Evolutionary conservation across 2,113 vertebrate species (phyloP).

Genomic region (Phylloscopus trochilus): DNA sequence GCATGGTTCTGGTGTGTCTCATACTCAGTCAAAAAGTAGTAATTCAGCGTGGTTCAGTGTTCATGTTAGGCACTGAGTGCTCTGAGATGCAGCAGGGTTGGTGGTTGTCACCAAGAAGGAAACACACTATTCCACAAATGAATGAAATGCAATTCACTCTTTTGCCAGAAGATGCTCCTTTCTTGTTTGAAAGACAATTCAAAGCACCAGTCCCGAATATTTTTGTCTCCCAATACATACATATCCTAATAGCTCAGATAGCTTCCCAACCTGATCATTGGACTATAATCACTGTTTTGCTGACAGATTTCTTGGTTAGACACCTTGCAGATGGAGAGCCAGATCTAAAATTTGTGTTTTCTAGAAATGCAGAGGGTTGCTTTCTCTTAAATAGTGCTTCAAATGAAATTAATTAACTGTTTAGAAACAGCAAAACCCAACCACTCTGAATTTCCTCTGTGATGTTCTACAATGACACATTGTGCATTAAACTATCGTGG

Average conservation of each 20-base stretch:
- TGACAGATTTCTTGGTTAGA: neutral
- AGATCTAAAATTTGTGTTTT: neutral
- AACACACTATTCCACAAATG: neutral
- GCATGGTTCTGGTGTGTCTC: accelerated
- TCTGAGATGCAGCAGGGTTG: neutral
- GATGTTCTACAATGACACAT: neutral
- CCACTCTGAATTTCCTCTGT: neutral
- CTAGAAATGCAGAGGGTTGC: neutral
- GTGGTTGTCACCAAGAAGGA: neutral
- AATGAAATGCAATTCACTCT: neutral
- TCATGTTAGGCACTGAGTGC: neutral
- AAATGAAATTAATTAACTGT: neutral
- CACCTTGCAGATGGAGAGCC: neutral
- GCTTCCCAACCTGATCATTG: neutral
- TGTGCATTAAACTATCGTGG: neutral
- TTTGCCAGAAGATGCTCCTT: neutral
- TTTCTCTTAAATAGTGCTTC: neutral
- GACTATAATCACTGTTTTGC: neutral
- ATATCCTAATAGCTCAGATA: neutral
- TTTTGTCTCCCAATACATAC: neutral
- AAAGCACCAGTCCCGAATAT: neutral
- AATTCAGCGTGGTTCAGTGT: neutral
- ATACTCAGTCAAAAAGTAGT: neutral
- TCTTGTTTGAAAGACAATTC: neutral
- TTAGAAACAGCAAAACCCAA: neutral